These are phyloP conservation scores for Antheraea yamamai DNA, from an alignment of 2,888 invertebrate genomes.

Conservation along the genomic window DNA sequence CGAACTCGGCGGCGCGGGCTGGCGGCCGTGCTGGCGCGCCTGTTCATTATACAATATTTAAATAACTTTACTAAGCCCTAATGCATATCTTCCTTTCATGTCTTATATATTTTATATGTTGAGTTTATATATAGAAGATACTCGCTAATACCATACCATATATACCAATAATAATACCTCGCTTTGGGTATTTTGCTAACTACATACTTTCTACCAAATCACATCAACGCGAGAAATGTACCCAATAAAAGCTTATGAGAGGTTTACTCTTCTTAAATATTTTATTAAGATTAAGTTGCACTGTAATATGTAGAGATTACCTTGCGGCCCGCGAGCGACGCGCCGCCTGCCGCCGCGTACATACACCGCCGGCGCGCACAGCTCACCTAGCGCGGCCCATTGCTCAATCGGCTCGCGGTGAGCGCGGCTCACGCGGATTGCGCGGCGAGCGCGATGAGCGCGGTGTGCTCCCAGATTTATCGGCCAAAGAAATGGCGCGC, in stretches of 20 bases:
- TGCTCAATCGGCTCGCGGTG: slow-evolving; percentile 41
- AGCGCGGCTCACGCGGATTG: slow-evolving; percentile 37
- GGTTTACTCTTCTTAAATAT: background rate
- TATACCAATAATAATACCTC: no score
- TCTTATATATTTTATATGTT: background rate
- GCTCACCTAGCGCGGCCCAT: slow-evolving; percentile 63
- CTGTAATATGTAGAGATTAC: slow-evolving; percentile 54
- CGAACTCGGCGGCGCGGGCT: slow-evolving; percentile 79
- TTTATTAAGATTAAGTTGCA: background rate
- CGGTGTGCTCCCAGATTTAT: slow-evolving; percentile 33
- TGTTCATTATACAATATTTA: slow-evolving; percentile 32
- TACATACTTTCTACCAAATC: no score
- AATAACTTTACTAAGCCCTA: background rate
- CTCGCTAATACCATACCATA: no score
- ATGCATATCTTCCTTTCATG: background rate
- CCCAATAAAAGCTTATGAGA: no score
- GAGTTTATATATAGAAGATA: no score
- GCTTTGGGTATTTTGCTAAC: no score
- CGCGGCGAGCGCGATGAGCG: slow-evolving; percentile 40
- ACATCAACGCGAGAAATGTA: no score
- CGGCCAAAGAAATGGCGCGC: slow-evolving; percentile 37
- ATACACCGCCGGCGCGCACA: slow-evolving; percentile 82
- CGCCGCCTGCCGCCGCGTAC: slow-evolving; percentile 95
- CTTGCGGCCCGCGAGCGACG: slow-evolving; percentile 92
- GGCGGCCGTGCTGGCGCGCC: slow-evolving; percentile 82